Conservation (phyloP, 2,113 vertebrate genomes). For the Tragelaphus buxtoni region DNA sequence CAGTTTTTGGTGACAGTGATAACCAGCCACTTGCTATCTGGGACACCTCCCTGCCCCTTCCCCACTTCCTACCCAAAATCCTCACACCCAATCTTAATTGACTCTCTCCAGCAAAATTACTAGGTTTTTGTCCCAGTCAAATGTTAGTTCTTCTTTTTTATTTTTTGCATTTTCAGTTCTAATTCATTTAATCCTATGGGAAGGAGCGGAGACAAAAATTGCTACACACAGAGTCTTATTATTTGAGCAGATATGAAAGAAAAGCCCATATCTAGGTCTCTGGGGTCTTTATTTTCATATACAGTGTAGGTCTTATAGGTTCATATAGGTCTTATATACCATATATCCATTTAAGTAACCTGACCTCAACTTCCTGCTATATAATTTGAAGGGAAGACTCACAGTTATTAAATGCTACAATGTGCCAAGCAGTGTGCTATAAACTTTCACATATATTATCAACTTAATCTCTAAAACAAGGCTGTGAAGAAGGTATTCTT, state of each 20-base stretch:
- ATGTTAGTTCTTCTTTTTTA: background rate
- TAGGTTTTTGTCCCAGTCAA: background rate
- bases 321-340: background rate
- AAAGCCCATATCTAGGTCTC: background rate
- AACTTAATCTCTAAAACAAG: background rate
- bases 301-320: background rate
- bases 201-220: background rate
- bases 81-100: background rate
- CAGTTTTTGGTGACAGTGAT: background rate
- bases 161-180: background rate
- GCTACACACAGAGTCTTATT: background rate
- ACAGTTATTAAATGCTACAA: background rate
- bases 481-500: background rate
- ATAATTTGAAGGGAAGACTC: background rate
- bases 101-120: constrained; percentile 3
- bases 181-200: background rate
- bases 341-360: background rate
- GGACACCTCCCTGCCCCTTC: background rate
- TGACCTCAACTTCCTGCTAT: background rate
- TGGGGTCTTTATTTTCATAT: constrained; percentile 10
- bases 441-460: background rate
- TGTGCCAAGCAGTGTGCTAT: background rate
- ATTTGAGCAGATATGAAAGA: constrained; percentile 2
- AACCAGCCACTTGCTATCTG: background rate
- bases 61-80: background rate